A percentile compares a stretch with the other conserved stretches of the same genome.
Conservation (phyloP, 2,888 invertebrate species). For the Melinaea marsaeus region DNA sequence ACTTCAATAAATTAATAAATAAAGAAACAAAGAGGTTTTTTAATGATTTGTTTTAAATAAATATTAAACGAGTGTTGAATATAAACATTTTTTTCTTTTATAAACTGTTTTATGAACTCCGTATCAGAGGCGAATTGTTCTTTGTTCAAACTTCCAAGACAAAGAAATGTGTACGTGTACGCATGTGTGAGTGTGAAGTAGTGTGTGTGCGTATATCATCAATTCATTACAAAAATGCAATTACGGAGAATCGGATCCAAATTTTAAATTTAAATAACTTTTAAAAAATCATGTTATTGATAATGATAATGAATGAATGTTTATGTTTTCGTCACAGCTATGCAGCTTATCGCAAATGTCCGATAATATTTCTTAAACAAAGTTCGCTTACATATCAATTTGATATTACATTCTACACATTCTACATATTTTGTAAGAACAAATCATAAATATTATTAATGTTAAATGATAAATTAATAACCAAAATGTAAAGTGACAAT, state of each 20-base stretch:
- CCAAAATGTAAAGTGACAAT: not conserved
- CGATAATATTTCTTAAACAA: too few species aligned
- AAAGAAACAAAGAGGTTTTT: too few species aligned
- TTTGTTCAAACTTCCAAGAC: conserved; percentile 40
- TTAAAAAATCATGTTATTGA: not conserved
- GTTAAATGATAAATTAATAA: not conserved
- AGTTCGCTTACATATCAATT: too few species aligned
- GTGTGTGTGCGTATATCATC: conserved; percentile 17
- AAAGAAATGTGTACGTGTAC: conserved; percentile 40
- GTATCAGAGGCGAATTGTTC: conserved; percentile 34
- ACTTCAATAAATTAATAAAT: too few species aligned
- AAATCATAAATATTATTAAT: too few species aligned
- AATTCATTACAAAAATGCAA: conserved; percentile 9
- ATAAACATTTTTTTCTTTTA: conserved; percentile 25
- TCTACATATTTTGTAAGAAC: too few species aligned
- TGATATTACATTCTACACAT: too few species aligned
- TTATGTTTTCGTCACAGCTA: not conserved
- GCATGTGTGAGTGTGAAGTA: conserved; percentile 30
- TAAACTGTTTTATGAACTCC: conserved; percentile 18
- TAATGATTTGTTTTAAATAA: not conserved
- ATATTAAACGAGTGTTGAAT: conserved; percentile 11
- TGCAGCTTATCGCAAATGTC: not conserved
- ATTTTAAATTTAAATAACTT: not conserved
- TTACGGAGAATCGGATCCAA: not conserved
- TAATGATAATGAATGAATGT: not conserved